Evolutionary conservation across 2,797 vertebrate species (phyloP).

Genomic region (Cirrhinus molitorella): DNA sequence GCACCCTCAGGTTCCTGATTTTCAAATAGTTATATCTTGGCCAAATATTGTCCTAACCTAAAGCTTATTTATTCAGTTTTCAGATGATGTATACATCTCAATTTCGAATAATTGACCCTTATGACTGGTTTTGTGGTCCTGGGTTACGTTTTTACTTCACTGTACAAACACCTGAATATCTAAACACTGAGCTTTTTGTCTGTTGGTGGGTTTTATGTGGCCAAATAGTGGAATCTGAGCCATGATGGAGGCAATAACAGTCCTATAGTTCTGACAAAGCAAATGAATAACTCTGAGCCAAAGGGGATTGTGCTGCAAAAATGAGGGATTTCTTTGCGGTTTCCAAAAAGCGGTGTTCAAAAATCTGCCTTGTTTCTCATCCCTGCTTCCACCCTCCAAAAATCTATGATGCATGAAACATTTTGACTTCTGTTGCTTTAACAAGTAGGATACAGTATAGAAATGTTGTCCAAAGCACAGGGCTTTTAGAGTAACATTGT

Average conservation of each 20-base stretch:
- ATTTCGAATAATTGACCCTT: too few relatives aligned
- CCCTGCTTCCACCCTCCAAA: background rate
- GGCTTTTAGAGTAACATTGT: background rate
- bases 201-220: conserved; percentile 4
- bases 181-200: background rate
- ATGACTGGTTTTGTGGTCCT: too few relatives aligned
- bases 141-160: too few relatives aligned
- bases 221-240: background rate
- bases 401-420: conserved; percentile 33
- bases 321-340: conserved; percentile 11
- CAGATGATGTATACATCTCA: too few relatives aligned
- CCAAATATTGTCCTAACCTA: too few relatives aligned
- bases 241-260: background rate
- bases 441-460: background rate
- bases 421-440: background rate
- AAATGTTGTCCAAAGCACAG: conserved; percentile 14
- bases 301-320: background rate
- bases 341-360: background rate
- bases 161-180: background rate
- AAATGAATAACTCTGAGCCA: background rate
- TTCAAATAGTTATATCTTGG: too few relatives aligned
- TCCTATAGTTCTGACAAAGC: background rate
- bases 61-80: too few relatives aligned
- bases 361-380: background rate
- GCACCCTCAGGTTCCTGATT: too few relatives aligned